Conservation (phyloP, 1,140 invertebrate genomes). For the Drosophila persimilis region DNA sequence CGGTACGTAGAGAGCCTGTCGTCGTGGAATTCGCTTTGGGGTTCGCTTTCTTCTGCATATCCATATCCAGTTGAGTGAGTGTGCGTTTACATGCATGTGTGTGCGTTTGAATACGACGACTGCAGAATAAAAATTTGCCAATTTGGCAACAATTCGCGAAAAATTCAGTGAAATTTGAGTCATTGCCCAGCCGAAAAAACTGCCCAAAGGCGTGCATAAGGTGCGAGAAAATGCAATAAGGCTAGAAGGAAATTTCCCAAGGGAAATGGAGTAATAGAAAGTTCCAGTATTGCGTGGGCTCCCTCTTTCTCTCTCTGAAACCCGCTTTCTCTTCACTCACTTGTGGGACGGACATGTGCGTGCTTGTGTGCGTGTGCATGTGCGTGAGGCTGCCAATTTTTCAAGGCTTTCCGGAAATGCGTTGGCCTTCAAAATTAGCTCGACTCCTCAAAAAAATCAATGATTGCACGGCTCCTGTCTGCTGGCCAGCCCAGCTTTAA, state of each 20-base stretch:
- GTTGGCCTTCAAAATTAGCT: slow-evolving; percentile 35
- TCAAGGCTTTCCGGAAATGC: slow-evolving; percentile 65
- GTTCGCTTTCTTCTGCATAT: slow-evolving; percentile 48
- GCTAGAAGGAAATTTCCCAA: too few relatives aligned
- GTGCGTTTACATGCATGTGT: slow-evolving; percentile 54
- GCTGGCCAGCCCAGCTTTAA: too few relatives aligned
- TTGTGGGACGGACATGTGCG: slow-evolving; percentile 40
- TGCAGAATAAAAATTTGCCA: slow-evolving; percentile 68
- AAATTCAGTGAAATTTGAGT: slow-evolving; percentile 63
- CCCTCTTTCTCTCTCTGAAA: slow-evolving; percentile 12
- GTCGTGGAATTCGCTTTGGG: too few relatives aligned
- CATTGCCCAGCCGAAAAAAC: slow-evolving; percentile 25
- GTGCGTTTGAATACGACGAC: slow-evolving; percentile 18
- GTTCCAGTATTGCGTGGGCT: slow-evolving; percentile 37
- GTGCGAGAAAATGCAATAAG: slow-evolving; percentile 9
- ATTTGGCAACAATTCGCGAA: slow-evolving; percentile 59
- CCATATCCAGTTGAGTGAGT: slow-evolving; percentile 38
- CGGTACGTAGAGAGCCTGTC: too few relatives aligned
- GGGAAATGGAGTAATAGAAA: slow-evolving; percentile 23
- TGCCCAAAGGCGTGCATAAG: not conserved
- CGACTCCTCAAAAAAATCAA: slow-evolving; percentile 28
- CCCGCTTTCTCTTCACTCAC: not conserved
- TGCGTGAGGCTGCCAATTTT: slow-evolving; percentile 49
- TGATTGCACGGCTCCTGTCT: not conserved
- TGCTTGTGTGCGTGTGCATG: slow-evolving; percentile 12